Conservation (phyloP, 2,113 vertebrate genomes). For the Ceuthmochares aereus region DNA sequence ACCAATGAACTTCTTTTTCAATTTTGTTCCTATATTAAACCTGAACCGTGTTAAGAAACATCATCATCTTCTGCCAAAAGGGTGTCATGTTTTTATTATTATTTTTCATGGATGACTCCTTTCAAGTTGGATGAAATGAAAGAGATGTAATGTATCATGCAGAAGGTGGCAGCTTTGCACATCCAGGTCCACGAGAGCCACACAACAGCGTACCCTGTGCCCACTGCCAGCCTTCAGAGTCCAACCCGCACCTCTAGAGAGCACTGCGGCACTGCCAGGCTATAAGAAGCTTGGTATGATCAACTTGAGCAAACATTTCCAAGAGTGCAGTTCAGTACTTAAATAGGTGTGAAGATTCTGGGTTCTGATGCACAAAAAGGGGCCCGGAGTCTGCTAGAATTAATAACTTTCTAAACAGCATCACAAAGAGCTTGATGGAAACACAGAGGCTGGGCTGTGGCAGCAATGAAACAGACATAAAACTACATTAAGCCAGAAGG, state of each 20-base stretch:
- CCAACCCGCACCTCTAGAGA: not conserved
- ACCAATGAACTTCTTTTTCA: not conserved
- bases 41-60: not conserved
- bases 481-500: not conserved
- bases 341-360: not conserved
- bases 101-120: constrained; percentile 19
- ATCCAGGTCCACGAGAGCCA: not conserved
- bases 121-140: not conserved
- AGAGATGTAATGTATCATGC: not conserved
- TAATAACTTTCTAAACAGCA: not conserved
- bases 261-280: not conserved
- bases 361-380: not conserved
- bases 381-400: not conserved
- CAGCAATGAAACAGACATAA: not conserved
- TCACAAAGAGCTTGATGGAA: not conserved
- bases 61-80: not conserved
- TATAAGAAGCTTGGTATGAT: not conserved
- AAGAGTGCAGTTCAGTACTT: constrained; percentile 14
- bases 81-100: not conserved
- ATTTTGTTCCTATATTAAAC: not conserved
- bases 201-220: not conserved
- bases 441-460: not conserved
- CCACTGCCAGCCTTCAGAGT: not conserved
- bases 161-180: not conserved
- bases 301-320: constrained; percentile 36